A percentile compares a stretch with the other conserved stretches of the same genome.
Evolutionary conservation across 92 coral and sea anemone genomes (phyloP).

Genomic region (Paramuricea clavata): DNA sequence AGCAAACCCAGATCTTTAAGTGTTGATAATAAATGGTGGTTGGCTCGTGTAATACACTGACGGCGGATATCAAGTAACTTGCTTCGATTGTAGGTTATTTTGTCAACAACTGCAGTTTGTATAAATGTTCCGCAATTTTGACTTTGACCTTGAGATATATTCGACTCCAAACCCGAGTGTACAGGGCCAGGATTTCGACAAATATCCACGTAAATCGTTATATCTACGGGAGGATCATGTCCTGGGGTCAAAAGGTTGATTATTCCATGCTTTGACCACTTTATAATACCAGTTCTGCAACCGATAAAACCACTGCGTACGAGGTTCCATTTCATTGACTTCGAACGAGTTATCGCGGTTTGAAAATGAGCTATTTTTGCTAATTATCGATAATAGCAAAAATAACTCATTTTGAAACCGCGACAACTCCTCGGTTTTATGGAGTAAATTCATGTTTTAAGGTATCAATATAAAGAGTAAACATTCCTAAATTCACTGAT

Average conservation of each 20-base stretch:
- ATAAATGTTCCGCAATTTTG: slow-evolving; percentile 8
- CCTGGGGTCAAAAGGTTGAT: slow-evolving; percentile 12
- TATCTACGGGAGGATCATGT: slow-evolving; percentile 5
- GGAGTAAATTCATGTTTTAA: no score
- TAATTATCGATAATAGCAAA: no score
- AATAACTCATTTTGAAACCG: no score
- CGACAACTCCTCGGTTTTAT: no score
- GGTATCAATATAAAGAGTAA: no score
- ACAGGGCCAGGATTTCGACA: neutral
- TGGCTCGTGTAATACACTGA: neutral
- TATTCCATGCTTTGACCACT: slow-evolving; percentile 17
- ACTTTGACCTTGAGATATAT: slow-evolving; percentile 14
- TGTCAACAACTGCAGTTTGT: slow-evolving; percentile 9
- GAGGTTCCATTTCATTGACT: slow-evolving; percentile 7
- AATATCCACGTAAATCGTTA: neutral
- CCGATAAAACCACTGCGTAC: slow-evolving; percentile 6
- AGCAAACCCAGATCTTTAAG: neutral
- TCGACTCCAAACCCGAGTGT: slow-evolving; percentile 14
- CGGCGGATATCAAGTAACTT: neutral
- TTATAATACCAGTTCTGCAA: slow-evolving; percentile 1
- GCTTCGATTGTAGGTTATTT: slow-evolving; percentile 3
- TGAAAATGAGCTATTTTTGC: no score
- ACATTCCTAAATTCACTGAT: no score
- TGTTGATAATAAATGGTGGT: neutral
- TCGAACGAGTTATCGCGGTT: no score